phyloP scores from a whole-genome alignment of 2,888 invertebrate genomes.

The Chrysolina americana region DNA sequence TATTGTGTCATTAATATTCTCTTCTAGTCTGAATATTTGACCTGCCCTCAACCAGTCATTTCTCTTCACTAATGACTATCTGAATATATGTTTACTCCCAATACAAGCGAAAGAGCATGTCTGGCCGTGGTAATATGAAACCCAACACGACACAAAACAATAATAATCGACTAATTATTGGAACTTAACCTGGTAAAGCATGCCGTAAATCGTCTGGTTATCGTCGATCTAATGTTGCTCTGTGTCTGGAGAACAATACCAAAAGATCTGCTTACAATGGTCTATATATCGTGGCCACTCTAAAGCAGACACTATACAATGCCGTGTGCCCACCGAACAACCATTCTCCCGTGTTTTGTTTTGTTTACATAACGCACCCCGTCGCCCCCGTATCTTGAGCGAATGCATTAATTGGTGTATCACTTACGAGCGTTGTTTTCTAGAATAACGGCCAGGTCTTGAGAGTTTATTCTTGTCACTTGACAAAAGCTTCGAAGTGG shows the following conservation, averaged over 20 bases:
- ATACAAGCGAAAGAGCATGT: neutral
- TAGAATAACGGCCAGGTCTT: conserved; percentile 7
- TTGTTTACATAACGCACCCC: conserved; percentile 24
- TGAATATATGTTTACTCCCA: neutral
- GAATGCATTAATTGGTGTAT: conserved; percentile 29
- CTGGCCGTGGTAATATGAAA: neutral
- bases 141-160: neutral
- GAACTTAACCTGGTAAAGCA: conserved; percentile 39
- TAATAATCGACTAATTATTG: conserved; percentile 37
- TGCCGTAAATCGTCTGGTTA: conserved; percentile 61
- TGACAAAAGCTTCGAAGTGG: conserved; percentile 9
- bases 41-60: neutral
- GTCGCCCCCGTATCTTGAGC: neutral
- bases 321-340: conserved; percentile 40
- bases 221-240: conserved; percentile 58
- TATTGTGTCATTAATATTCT: neutral
- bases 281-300: conserved; percentile 59
- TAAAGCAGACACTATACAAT: conserved; percentile 48
- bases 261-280: conserved; percentile 64
- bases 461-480: conserved; percentile 4
- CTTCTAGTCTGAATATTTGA: neutral
- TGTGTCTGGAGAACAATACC: conserved; percentile 61
- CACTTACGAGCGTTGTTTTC: conserved; percentile 18
- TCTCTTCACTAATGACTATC: neutral
- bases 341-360: conserved; percentile 32